Conservation (phyloP, 2,888 invertebrate species). For the Microplitis manilae region DNA sequence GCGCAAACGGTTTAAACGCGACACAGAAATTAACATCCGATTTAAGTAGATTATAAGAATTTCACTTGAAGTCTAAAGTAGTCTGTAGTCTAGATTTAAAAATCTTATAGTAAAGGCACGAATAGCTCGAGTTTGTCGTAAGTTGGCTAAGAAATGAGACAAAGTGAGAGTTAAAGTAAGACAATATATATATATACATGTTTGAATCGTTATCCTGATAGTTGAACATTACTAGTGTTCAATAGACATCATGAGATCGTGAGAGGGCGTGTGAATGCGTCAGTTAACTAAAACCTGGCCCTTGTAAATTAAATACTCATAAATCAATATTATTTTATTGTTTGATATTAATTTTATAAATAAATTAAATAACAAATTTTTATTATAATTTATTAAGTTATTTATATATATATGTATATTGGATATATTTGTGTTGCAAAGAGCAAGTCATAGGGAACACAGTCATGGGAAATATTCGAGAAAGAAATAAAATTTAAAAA, state of each 20-base stretch:
- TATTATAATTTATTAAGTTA: neutral
- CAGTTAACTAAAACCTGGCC: slow-evolving; percentile 30
- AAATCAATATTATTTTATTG: slow-evolving; percentile 33
- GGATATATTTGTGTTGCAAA: slow-evolving; percentile 6
- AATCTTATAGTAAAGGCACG: too few species aligned
- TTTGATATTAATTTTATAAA: neutral
- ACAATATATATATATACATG: slow-evolving; percentile 2
- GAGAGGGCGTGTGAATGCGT: slow-evolving; percentile 54
- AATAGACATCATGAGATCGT: slow-evolving; percentile 47
- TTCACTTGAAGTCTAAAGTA: too few species aligned
- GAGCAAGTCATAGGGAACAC: slow-evolving; percentile 15
- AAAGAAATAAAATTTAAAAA: slow-evolving; percentile 40
- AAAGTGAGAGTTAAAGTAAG: neutral
- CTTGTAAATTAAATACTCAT: slow-evolving; percentile 28
- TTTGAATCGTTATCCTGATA: neutral
- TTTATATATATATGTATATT: neutral
- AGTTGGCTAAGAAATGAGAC: neutral
- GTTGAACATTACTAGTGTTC: slow-evolving; percentile 18
- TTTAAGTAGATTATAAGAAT: too few species aligned
- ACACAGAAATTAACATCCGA: too few species aligned
- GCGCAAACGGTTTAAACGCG: too few species aligned
- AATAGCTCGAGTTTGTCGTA: too few species aligned
- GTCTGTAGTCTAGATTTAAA: too few species aligned
- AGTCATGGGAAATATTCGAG: slow-evolving; percentile 40
- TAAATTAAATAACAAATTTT: slow-evolving; percentile 3